A percentile compares a stretch with the other conserved stretches of the same genome.
phyloP scores from a whole-genome alignment of 2,113 vertebrate species.

The Zosterops japonicus region DNA sequence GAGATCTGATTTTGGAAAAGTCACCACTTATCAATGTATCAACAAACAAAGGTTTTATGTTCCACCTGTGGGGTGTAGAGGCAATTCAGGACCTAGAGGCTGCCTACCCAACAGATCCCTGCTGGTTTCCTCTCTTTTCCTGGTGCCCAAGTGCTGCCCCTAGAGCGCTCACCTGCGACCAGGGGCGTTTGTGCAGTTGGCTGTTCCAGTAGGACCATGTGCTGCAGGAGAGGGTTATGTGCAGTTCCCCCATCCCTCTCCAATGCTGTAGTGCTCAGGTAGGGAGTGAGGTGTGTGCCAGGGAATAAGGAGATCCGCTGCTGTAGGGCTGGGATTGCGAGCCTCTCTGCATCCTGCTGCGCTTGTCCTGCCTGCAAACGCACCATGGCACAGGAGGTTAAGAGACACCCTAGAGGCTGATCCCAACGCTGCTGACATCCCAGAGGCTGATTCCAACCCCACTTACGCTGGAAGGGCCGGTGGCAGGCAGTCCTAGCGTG shows the following conservation, averaged over 20 bases:
- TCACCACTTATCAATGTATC: fast-evolving
- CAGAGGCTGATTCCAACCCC: neutral
- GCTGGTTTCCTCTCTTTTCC: neutral
- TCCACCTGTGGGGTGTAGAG: neutral
- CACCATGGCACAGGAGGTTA: fast-evolving
- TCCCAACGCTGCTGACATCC: fast-evolving
- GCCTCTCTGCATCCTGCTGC: conserved; percentile 86
- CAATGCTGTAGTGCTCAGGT: conserved; percentile 84
- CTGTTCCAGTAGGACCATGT: conserved; percentile 94
- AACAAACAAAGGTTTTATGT: neutral
- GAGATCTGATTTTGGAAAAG: neutral
- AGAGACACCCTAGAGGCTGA: neutral
- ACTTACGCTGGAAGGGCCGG: conserved; percentile 89
- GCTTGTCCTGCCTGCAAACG: conserved; percentile 78
- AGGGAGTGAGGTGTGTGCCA: conserved; percentile 87
- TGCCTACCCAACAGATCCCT: neutral
- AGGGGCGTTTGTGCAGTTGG: conserved; percentile 83
- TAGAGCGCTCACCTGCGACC: conserved; percentile 79
- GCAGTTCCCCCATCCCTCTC: conserved; percentile 82
- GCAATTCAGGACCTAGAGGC: neutral
- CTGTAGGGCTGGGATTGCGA: conserved; percentile 82
- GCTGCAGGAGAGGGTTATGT: conserved; percentile 92
- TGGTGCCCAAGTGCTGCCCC: neutral
- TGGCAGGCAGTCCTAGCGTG: conserved; percentile 93
- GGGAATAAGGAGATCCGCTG: conserved; percentile 89